Percentiles rank a stretch among this genome's conserved stretches.
Evolutionary conservation across 1,140 invertebrate genomes (phyloP).

Genomic region (Drosophila athabasca): DNA sequence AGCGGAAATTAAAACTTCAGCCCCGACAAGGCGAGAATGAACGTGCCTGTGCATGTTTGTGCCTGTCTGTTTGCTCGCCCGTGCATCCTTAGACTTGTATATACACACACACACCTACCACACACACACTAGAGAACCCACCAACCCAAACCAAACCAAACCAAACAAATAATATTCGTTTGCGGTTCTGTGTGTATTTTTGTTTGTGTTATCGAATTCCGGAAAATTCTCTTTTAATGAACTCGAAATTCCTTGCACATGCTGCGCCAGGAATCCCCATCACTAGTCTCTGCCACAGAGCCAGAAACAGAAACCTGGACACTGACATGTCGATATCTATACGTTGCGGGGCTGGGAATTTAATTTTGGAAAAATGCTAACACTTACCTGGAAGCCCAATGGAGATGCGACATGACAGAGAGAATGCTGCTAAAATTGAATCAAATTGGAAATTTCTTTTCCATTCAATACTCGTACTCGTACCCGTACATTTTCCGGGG

Average conservation of each 20-base stretch:
- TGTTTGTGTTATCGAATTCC: slow-evolving; percentile 41
- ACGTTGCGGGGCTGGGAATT: background rate
- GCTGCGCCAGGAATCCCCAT: slow-evolving; percentile 2
- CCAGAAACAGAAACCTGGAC: slow-evolving; percentile 15
- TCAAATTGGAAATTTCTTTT: slow-evolving; percentile 23
- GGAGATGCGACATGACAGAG: background rate
- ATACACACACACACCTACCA: too few relatives aligned
- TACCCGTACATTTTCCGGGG: too few relatives aligned
- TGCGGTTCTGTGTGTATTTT: slow-evolving; percentile 25
- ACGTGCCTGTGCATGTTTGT: background rate
- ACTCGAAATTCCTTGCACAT: slow-evolving; percentile 47
- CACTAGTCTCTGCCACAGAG: background rate
- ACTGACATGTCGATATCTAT: slow-evolving; percentile 28
- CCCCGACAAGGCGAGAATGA: slow-evolving; percentile 11
- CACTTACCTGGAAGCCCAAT: slow-evolving; percentile 40
- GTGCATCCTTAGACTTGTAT: slow-evolving; percentile 28
- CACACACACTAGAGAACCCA: background rate
- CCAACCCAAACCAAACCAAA: too few relatives aligned
- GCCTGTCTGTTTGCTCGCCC: slow-evolving; percentile 9
- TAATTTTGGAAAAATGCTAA: slow-evolving; percentile 21
- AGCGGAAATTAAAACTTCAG: slow-evolving; percentile 73
- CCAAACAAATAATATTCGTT: slow-evolving; percentile 25
- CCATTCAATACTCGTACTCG: too few relatives aligned
- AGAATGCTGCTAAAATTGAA: slow-evolving; percentile 32
- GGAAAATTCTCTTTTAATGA: slow-evolving; percentile 53